These are phyloP conservation scores for Frankliniella intonsa DNA, from an alignment of 2,888 invertebrate genomes.

Conservation along the genomic window DNA sequence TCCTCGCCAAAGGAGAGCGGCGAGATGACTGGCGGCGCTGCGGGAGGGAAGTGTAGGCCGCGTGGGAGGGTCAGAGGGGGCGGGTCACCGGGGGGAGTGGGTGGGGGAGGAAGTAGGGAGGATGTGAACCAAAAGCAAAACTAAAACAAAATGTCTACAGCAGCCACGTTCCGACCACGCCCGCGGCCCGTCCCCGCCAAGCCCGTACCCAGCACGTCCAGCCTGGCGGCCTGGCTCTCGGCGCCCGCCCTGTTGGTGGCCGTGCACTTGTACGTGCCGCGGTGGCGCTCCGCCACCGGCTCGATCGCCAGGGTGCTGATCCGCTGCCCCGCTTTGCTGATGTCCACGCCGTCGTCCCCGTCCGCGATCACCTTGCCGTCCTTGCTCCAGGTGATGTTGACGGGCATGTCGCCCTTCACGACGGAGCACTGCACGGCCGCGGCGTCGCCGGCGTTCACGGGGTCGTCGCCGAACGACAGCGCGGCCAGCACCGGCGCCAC, in stretches of 20 bases:
- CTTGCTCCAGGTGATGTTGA: slow-evolving; percentile 59
- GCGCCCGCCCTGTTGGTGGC: slow-evolving; percentile 54
- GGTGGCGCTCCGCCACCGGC: slow-evolving; percentile 52
- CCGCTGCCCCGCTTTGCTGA: slow-evolving; percentile 44
- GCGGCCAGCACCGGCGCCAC: background rate
- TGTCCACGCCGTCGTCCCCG: slow-evolving; percentile 33
- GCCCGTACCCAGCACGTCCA: slow-evolving; percentile 52
- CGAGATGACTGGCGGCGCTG: slow-evolving; percentile 74
- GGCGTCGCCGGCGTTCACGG: slow-evolving; percentile 41
- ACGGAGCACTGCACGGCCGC: slow-evolving; percentile 52
- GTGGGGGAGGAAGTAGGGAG: background rate
- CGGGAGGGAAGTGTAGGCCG: slow-evolving; percentile 41
- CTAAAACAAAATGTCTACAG: background rate
- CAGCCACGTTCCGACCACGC: background rate
- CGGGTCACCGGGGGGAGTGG: background rate
- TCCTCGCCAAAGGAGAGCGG: slow-evolving; percentile 40
- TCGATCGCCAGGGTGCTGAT: slow-evolving; percentile 48
- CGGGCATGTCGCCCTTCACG: slow-evolving; percentile 57
- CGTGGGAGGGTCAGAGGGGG: background rate
- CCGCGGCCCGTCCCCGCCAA: background rate
- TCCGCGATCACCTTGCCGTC: slow-evolving; percentile 30
- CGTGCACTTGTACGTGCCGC: slow-evolving; percentile 56
- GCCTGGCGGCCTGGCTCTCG: slow-evolving; percentile 48
- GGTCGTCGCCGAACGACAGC: slow-evolving; percentile 38
- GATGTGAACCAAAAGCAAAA: background rate